Percentiles rank a stretch among this genome's conserved stretches.
These are phyloP conservation scores for Pristis pectinata DNA, from an alignment of 2,797 vertebrate species.

Conservation along the genomic window DNA sequence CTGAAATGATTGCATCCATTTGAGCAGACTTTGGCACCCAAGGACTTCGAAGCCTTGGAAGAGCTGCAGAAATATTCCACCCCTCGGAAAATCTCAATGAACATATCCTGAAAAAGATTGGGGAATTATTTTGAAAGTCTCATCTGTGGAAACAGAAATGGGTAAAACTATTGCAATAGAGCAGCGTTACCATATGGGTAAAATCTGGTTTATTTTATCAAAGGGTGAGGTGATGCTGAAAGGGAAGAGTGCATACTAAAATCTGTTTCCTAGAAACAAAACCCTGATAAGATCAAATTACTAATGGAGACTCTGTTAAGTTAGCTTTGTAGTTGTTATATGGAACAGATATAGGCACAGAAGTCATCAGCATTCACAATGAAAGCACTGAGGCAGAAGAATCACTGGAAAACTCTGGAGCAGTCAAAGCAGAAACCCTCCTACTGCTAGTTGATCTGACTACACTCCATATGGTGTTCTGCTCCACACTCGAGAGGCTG, in stretches of 20 bases:
- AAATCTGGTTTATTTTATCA: not conserved
- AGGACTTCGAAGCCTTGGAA: not conserved
- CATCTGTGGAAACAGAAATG: not conserved
- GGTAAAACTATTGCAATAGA: too few relatives aligned
- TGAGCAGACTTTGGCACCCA: not conserved
- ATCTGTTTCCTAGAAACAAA: not conserved
- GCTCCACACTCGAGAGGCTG: conserved; percentile 4
- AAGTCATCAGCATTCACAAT: conserved; percentile 9
- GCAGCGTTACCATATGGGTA: not conserved
- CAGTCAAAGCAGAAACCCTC: not conserved
- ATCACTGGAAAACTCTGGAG: not conserved
- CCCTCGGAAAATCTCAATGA: not conserved
- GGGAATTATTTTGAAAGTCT: not conserved
- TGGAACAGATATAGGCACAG: not conserved
- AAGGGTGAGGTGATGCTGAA: not conserved
- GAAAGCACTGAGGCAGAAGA: conserved; percentile 7
- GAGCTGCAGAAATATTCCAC: not conserved
- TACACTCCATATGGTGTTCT: conserved; percentile 37
- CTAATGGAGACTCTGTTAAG: not conserved
- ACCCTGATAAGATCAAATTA: not conserved
- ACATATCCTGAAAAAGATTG: not conserved
- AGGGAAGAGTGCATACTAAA: not conserved
- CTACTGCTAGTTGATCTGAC: not conserved
- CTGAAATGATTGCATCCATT: too few relatives aligned
- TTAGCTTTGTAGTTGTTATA: not conserved